Conservation (phyloP, 1,140 invertebrate genomes). For the Globodera ellingtonae region DNA sequence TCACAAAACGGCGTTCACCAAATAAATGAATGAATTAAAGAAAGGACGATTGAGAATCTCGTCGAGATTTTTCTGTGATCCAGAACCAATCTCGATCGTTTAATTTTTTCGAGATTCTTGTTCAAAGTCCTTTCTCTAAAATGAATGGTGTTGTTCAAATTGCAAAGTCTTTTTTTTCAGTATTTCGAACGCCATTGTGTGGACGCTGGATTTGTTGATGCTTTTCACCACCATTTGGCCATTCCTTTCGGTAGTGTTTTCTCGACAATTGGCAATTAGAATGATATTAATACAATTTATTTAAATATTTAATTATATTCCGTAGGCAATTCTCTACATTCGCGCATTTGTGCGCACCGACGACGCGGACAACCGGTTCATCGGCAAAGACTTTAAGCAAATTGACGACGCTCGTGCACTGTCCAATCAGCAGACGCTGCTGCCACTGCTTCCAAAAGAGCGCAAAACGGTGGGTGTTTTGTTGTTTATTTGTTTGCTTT, state of each 20-base stretch:
- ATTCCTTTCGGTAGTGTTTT: background rate
- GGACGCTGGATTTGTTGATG: background rate
- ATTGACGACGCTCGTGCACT: constrained; percentile 34
- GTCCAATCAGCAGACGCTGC: constrained; percentile 16
- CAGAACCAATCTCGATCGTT: background rate
- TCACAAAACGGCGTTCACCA: too few relatives aligned
- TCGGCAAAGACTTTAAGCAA: constrained; percentile 30
- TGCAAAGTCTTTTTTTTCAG: background rate
- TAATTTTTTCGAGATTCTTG: background rate
- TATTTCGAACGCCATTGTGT: background rate
- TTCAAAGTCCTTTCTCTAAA: background rate
- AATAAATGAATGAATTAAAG: too few relatives aligned
- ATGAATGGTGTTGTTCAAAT: background rate
- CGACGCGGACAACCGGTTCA: constrained; percentile 42
- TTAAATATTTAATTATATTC: background rate
- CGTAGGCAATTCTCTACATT: constrained; percentile 43
- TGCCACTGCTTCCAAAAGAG: constrained; percentile 40
- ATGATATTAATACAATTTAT: too few relatives aligned
- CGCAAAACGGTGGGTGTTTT: constrained; percentile 26
- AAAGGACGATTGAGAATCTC: too few relatives aligned
- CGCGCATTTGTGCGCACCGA: constrained; percentile 28
- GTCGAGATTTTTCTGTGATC: too few relatives aligned
- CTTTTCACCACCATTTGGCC: background rate
- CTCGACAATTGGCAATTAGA: background rate
- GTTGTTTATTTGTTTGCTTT: too few relatives aligned